Evolutionary conservation across 2,888 invertebrate genomes (phyloP), one percentile per base, ranked within the genome.

Genomic region (Alloscopus bannaensis): DNA sequence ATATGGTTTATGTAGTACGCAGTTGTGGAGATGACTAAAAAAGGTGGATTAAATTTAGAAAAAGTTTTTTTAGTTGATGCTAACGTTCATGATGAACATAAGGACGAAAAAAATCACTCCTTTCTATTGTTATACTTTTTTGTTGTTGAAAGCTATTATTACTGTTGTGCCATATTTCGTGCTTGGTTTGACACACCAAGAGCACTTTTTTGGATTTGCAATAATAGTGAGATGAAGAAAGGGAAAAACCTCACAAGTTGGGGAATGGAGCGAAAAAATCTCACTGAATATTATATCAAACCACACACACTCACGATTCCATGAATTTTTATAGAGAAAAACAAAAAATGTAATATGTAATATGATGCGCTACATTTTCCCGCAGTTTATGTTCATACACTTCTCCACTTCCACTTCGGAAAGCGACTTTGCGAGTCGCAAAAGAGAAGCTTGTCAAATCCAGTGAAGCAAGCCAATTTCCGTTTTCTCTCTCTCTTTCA

Each of bases 381-480:
- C 36, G 47, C n/a, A n/a, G n/a, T n/a, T n/a, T n/a, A n/a, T n/a
- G n/a, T n/a, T n/a, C n/a, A n/a, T n/a, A n/a, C n/a, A n/a, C n/a
- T n/a, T n/a, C n/a, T n/a, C n/a, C n/a, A n/a, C n/a, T n/a, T n/a
- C n/a, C n/a, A n/a, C n/a, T n/a, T n/a, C n/a, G n/a, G n/a, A n/a
- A n/a, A n/a, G n/a, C n/a, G n/a, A n/a, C n/a, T n/a, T n/a, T n/a
- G n/a, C n/a, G 62, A 31, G 62, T 47, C 52, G 40, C 55, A 52
- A n/a, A n/a, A 16, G 64, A 72, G 71, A 50, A 71, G 45, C 64
- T 72, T 72, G 72, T 72, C 72, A 72, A 64, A 64, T 55, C 22
- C 64, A 64, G 64, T 64, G 72, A 72, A 72, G 64, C 72, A 72
- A 64, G 72, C 72, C 72, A 72, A 72, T 72, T 72, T 72, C 72